These are phyloP conservation scores for Apis dorsata DNA, from an alignment of 1,140 invertebrate genomes.

Conservation along the genomic window DNA sequence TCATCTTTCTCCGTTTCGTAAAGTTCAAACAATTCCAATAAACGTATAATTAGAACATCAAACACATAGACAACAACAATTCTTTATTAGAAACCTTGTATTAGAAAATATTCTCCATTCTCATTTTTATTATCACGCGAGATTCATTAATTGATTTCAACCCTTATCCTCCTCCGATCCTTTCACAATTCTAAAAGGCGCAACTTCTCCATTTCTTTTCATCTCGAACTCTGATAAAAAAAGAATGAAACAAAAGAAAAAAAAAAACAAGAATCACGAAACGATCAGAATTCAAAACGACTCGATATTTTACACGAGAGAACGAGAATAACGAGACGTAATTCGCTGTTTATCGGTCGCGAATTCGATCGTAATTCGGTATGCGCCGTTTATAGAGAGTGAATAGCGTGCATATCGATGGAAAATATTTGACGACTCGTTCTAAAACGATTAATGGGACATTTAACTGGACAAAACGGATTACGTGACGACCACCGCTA, in stretches of 20 bases:
- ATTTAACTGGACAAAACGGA: constrained; percentile 64
- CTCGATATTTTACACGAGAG: background rate
- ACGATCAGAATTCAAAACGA: background rate
- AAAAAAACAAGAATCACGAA: background rate
- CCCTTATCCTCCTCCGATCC: too few species aligned
- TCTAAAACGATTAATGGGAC: constrained; percentile 63
- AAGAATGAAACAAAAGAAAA: too few species aligned
- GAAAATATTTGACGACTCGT: constrained; percentile 64
- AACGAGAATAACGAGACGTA: background rate
- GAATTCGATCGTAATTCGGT: constrained; percentile 34
- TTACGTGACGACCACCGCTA: constrained; percentile 56
- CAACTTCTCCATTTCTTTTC: too few species aligned
- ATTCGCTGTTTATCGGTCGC: background rate
- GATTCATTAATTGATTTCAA: too few species aligned
- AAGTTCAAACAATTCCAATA: too few species aligned
- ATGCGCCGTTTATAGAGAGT: constrained; percentile 39
- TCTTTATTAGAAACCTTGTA: too few species aligned
- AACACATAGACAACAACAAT: too few species aligned
- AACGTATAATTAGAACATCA: too few species aligned
- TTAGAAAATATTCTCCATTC: too few species aligned
- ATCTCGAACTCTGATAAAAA: too few species aligned
- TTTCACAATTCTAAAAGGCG: too few species aligned
- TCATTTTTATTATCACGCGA: background rate
- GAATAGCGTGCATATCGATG: constrained; percentile 27
- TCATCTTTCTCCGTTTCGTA: too few species aligned